Base-by-base conservation (phyloP, 1,140 invertebrate genomes). In the Trachelipus rathkii region DNA sequence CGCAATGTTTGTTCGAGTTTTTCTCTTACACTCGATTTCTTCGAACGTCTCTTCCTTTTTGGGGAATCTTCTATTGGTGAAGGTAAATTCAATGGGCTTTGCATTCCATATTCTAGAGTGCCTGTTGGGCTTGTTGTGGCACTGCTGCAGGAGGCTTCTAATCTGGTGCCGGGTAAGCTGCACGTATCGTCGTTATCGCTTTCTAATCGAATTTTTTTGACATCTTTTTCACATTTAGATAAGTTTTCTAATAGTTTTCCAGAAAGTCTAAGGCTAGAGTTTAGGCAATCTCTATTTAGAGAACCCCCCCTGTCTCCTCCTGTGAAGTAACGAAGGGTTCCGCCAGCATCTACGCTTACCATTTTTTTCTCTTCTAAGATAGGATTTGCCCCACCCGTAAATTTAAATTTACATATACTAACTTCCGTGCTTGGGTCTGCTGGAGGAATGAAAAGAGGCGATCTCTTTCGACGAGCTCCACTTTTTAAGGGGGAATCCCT, bases 381-480 rank as follows among this genome's bases (percentile, higher is more conserved):
- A 0, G 94, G 94, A 77, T 93, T 93, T 43, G 92, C 92, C 0
- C 94, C 93, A 6, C 93, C 93, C 0, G 93, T 95, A 83, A 95
- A 95, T 83, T 95, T 95, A 82, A 95, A 95, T 83, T 95, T 95
- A 84, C 94, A 95, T 83, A 95, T 95, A 84, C 92, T 94, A n/a
- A 87, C 86, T 76, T 85, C 82, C 44, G 82, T 82, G 53, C 74
- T 78, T 24, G 78, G 76, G 50, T 83, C 81, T 44, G 75, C 76
- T 1, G 81, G 78, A 8, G 79, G 78, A n/a, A 80, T 79, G 74
- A 79, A 78, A 11, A 81, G 75, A 11, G 80, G 69, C 0, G 80
- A 79, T 9, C 80, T 75, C 67, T 81, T 81, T 50, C 76, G 78
- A 10, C 80, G 80, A 33, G 75, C 76, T 45, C 80, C 80, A 43